A percentile compares a stretch with the other conserved stretches of the same genome.
These are phyloP conservation scores for Opisthograptis luteolata DNA, from an alignment of 2,888 invertebrate species.

Conservation along the genomic window DNA sequence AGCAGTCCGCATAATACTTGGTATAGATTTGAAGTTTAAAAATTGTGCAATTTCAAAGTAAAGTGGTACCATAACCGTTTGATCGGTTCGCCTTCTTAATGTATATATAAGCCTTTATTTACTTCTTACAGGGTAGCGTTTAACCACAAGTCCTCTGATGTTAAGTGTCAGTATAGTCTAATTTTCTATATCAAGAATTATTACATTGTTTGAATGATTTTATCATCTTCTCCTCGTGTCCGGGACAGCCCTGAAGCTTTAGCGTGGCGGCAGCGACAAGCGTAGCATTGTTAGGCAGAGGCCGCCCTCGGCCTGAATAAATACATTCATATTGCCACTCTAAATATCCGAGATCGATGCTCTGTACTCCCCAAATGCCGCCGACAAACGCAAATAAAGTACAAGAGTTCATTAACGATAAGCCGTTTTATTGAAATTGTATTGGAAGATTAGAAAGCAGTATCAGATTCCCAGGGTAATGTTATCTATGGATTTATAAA, in stretches of 20 bases:
- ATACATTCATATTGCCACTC: conserved; percentile 84
- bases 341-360: conserved; percentile 76
- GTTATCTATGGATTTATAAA: too few relatives aligned
- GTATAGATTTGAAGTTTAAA: too few relatives aligned
- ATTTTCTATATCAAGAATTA: too few relatives aligned
- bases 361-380: conserved; percentile 54
- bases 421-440: conserved; percentile 2
- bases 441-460: background rate
- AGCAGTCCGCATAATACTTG: too few relatives aligned
- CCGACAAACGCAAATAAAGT: conserved; percentile 51
- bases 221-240: background rate
- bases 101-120: too few relatives aligned
- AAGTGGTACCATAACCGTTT: too few relatives aligned
- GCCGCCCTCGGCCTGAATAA: conserved; percentile 81
- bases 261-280: conserved; percentile 73
- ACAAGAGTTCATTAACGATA: conserved; percentile 16
- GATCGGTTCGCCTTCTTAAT: too few relatives aligned
- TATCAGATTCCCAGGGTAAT: background rate
- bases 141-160: too few relatives aligned
- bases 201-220: too few relatives aligned
- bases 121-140: too few relatives aligned
- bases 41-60: too few relatives aligned
- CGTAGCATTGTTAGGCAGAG: conserved; percentile 81
- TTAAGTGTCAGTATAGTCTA: too few relatives aligned
- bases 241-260: conserved; percentile 62